These are phyloP conservation scores for Caloenas nicobarica DNA, from an alignment of 2,113 vertebrate genomes.

Conservation along the genomic window DNA sequence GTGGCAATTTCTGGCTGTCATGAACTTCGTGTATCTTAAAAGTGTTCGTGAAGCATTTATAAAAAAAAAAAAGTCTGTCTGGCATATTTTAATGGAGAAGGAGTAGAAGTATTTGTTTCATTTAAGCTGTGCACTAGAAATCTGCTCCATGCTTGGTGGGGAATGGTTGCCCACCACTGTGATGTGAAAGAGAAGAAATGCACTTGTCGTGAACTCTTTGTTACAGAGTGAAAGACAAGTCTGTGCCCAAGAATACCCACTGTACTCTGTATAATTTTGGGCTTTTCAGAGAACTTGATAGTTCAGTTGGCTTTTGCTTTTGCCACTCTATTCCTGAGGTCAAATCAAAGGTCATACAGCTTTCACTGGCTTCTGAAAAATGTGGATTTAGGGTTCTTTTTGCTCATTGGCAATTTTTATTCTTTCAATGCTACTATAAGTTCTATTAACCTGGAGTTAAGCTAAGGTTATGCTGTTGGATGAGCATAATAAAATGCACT, in stretches of 20 bases:
- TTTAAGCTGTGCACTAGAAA: neutral
- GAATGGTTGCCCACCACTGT: neutral
- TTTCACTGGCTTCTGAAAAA: neutral
- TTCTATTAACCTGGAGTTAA: constrained; percentile 60
- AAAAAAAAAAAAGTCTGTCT: neutral
- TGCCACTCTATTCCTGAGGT: neutral
- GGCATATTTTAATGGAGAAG: neutral
- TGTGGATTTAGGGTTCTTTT: neutral
- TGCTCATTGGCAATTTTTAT: neutral
- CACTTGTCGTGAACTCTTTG: neutral
- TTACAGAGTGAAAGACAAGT: neutral
- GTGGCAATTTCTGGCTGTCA: neutral
- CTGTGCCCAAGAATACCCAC: neutral
- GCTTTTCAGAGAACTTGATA: neutral
- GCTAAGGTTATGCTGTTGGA: constrained; percentile 26
- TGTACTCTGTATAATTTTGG: neutral
- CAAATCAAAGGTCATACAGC: neutral
- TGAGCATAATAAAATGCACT: constrained; percentile 36
- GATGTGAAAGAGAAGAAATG: neutral
- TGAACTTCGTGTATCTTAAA: neutral
- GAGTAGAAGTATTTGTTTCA: neutral
- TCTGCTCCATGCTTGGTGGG: neutral
- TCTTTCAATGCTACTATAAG: neutral
- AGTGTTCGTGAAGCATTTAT: neutral
- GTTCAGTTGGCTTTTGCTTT: neutral